Conservation (phyloP, 2,888 invertebrate species). For the Lottia gigantea region DNA sequence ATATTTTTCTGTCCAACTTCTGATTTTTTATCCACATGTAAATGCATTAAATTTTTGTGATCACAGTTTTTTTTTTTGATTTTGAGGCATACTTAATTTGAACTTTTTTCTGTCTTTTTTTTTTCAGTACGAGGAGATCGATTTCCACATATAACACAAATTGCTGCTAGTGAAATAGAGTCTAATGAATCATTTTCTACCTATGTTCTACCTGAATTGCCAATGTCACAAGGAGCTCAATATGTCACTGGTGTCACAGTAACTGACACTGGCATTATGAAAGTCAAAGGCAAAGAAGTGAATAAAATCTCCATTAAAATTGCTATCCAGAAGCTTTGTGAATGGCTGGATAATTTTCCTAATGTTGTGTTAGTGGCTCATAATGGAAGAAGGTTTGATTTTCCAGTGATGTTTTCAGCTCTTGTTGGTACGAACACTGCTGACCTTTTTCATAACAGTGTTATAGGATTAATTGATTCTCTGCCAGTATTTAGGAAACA, state of each 20-base stretch:
- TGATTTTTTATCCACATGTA: too few species aligned
- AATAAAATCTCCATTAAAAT: neutral
- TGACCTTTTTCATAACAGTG: too few species aligned
- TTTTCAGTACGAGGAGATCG: constrained; percentile 24
- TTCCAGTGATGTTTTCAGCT: constrained; percentile 21
- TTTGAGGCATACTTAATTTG: too few species aligned
- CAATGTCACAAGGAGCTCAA: constrained; percentile 18
- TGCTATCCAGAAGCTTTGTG: constrained; percentile 10
- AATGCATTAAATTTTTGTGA: too few species aligned
- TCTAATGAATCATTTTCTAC: constrained; percentile 10
- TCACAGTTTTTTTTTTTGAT: too few species aligned
- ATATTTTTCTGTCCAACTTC: too few species aligned
- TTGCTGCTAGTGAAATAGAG: constrained; percentile 19
- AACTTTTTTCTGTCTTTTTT: neutral
- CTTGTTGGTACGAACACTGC: neutral
- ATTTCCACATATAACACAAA: constrained; percentile 30
- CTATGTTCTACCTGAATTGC: constrained; percentile 19
- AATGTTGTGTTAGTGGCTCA: constrained; percentile 27
- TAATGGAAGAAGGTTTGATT: constrained; percentile 31
- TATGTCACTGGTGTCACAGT: constrained; percentile 24
- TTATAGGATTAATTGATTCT: too few species aligned
- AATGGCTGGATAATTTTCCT: constrained; percentile 20
- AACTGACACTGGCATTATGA: constrained; percentile 6
- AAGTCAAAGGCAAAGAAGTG: constrained; percentile 15
- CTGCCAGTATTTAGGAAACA: too few species aligned